These are phyloP conservation scores for Lumbricus terrestris DNA, from an alignment of 2,888 invertebrate species.

Conservation along the genomic window DNA sequence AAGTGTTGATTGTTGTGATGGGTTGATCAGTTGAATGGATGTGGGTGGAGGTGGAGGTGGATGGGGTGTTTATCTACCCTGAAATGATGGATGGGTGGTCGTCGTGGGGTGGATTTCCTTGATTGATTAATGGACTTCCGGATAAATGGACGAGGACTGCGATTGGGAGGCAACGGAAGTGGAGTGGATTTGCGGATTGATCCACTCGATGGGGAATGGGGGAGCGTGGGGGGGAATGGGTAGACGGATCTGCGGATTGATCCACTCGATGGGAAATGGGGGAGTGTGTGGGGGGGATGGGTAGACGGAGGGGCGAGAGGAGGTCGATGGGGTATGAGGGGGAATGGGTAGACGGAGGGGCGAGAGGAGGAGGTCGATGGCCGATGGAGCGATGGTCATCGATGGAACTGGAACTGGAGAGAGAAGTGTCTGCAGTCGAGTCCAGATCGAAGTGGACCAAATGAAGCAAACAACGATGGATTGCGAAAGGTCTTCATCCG, in stretches of 20 bases:
- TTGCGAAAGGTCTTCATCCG: no score
- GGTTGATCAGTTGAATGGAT: neutral
- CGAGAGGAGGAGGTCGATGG: neutral
- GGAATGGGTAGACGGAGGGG: neutral
- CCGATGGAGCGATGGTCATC: no score
- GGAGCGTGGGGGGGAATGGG: neutral
- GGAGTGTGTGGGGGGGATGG: neutral
- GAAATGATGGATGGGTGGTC: neutral
- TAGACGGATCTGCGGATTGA: neutral
- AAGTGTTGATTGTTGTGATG: neutral
- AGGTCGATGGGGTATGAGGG: neutral
- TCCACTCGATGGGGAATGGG: neutral
- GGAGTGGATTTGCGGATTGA: neutral
- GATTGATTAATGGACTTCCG: neutral
- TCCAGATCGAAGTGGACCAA: neutral
- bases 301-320: neutral
- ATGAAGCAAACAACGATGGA: no score
- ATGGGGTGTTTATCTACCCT: neutral
- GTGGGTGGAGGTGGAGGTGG: no score
- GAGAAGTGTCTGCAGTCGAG: neutral
- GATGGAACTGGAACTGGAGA: no score
- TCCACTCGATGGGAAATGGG: neutral
- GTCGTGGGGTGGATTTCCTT: no score
- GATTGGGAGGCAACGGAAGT: neutral
- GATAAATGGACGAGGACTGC: neutral